Base-by-base conservation (phyloP, 1,140 invertebrate species). In the Sesamia nonagrioides region DNA sequence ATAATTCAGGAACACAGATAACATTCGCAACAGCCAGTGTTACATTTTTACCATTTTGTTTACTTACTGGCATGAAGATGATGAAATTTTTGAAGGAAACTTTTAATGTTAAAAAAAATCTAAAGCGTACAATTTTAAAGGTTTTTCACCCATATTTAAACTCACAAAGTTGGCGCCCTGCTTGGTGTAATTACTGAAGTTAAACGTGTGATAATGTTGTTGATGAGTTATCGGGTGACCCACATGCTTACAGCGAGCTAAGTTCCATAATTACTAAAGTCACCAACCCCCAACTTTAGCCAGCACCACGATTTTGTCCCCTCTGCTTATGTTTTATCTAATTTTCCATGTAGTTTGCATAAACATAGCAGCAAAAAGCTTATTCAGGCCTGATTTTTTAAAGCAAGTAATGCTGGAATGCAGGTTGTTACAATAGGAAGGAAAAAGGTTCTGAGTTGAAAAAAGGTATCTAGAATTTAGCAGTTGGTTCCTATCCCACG, bases 181-280 rank as follows among this genome's bases (percentile, higher is more conserved):
- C 15, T 63, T n/a, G 35, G 33, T 4, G 35, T 40, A 63, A 63
- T 37, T 37, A 40, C 35, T 18, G 33, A 63, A 63, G 60, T 63
- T 63, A 40, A 37, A 17, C 60, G 17, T 63, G 60, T 40, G 35
- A 63, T 63, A 63, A 63, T 40, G 1, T 63, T 63, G 60, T 40
- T 63, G 60, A 63, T 63, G 60, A 63, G 60, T 63, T 63, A 42
- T 63, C 40, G 60, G 60, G 17, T 63, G 60, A 63, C 60, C 60
- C 60, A 40, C n/a, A 63, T 63, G 60, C 40, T 63, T n/a, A 33
- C 58, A 4, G 15, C 58, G 60, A 15, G 60, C 33, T 40, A 63
- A 63, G 35, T 63, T 63, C 35, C 60, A 63, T 63, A 63, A 63
- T 63, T 40, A 18, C 33, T 42, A 40, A 18, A 18, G n/a, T 63